Conservation (phyloP, 2,888 invertebrate genomes). For the Epirrita christyi region DNA sequence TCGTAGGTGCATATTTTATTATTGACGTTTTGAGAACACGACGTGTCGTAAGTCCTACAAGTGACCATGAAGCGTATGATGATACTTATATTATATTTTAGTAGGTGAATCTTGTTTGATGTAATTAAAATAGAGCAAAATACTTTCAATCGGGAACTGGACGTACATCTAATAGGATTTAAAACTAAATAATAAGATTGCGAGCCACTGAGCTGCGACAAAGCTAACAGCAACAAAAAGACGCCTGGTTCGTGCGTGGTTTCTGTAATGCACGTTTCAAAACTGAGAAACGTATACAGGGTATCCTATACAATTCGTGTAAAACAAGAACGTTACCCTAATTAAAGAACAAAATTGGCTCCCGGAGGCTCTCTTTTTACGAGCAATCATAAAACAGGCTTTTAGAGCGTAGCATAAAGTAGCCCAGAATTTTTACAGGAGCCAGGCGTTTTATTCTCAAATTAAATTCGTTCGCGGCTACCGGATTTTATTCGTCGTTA, state of each 20-base stretch:
- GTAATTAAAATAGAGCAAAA: too few relatives aligned
- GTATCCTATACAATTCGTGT: slow-evolving; percentile 47
- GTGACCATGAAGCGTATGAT: too few relatives aligned
- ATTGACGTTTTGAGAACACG: too few relatives aligned
- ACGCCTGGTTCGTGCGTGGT: background rate
- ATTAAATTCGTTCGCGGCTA: slow-evolving; percentile 61
- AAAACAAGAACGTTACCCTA: slow-evolving; percentile 68
- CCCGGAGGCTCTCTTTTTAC: slow-evolving; percentile 68
- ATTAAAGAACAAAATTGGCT: slow-evolving; percentile 77
- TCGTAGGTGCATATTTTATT: background rate
- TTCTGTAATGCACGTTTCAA: slow-evolving; percentile 12
- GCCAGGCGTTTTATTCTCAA: slow-evolving; percentile 60
- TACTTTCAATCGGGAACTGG: too few relatives aligned
- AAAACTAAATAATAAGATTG: background rate
- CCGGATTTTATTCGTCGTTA: slow-evolving; percentile 52
- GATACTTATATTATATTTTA: too few relatives aligned
- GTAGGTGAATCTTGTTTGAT: too few relatives aligned
- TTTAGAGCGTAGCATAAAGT: slow-evolving; percentile 70
- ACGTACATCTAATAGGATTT: too few relatives aligned
- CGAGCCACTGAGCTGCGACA: background rate
- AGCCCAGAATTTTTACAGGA: slow-evolving; percentile 64
- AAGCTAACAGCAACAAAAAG: background rate
- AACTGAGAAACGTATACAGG: slow-evolving; percentile 25
- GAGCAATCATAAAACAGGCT: slow-evolving; percentile 76
- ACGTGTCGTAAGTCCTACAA: too few relatives aligned